Evolutionary conservation across 2,113 vertebrate genomes (phyloP).

Genomic region (Pangasianodon hypophthalmus): DNA sequence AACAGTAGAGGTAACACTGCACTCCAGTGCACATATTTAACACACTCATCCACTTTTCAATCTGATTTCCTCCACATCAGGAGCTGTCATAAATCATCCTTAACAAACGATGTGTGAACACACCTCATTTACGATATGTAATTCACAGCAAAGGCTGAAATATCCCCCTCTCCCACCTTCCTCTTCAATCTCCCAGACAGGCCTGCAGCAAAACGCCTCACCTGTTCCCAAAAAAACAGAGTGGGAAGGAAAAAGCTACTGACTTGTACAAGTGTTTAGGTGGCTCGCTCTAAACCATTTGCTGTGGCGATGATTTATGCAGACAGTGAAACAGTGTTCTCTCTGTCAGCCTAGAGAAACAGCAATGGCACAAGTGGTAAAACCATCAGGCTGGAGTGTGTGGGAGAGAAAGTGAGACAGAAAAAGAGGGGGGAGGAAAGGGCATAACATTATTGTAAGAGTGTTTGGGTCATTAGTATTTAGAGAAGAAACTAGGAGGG

Average conservation of each 20-base stretch:
- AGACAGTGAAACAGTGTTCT: constrained; percentile 57
- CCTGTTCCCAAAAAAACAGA: constrained; percentile 21
- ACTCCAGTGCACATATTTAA: constrained; percentile 14
- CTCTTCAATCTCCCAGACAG: constrained; percentile 4
- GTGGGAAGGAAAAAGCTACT: constrained; percentile 8
- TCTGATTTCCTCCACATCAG: not conserved
- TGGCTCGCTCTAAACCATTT: constrained; percentile 40
- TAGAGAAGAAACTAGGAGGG: constrained; percentile 68
- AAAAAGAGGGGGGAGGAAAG: constrained; percentile 38
- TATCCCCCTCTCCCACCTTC: not conserved
- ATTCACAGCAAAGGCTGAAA: constrained; percentile 27
- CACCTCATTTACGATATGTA: constrained; percentile 41
- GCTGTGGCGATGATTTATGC: constrained; percentile 65
- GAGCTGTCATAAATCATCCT: constrained; percentile 21
- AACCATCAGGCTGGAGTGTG: constrained; percentile 63
- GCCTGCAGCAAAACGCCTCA: constrained; percentile 25
- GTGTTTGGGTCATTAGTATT: constrained; percentile 72
- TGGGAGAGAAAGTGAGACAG: constrained; percentile 29
- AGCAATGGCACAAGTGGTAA: constrained; percentile 72
- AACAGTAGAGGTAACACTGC: not conserved
- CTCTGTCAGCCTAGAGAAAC: constrained; percentile 58
- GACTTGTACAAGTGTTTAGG: constrained; percentile 41
- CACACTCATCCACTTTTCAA: constrained; percentile 7
- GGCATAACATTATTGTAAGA: constrained; percentile 65
- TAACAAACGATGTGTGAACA: constrained; percentile 35